These are phyloP conservation scores for Meteorus sp. DNA, from an alignment of 1,140 invertebrate species.

Conservation along the genomic window DNA sequence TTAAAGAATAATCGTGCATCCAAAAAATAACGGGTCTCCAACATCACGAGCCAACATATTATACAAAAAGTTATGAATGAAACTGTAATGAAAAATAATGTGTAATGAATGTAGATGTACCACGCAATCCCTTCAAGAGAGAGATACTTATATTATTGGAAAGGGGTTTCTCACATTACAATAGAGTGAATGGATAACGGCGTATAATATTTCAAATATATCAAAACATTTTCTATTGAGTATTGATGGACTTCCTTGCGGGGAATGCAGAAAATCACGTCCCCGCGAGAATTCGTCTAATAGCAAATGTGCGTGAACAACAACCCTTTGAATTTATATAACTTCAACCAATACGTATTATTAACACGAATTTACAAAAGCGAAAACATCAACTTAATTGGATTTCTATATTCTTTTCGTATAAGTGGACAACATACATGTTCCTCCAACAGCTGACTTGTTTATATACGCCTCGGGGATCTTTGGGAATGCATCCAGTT, in stretches of 20 bases:
- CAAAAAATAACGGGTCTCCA: conserved; percentile 83
- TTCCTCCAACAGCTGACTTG: conserved; percentile 79
- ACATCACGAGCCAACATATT: conserved; percentile 78
- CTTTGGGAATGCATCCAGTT: conserved; percentile 90
- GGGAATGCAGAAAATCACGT: too few species aligned
- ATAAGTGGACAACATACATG: conserved; percentile 63
- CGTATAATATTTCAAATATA: background rate
- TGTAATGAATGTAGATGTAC: too few species aligned
- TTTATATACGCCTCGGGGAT: conserved; percentile 82
- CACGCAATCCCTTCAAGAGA: background rate
- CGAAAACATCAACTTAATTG: background rate
- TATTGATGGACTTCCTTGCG: too few species aligned
- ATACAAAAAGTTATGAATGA: conserved; percentile 79
- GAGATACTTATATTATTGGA: background rate
- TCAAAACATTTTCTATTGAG: too few species aligned
- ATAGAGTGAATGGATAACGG: too few species aligned
- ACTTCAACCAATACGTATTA: too few species aligned
- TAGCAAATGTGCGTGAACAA: too few species aligned
- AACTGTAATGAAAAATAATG: conserved; percentile 65
- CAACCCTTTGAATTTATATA: too few species aligned
- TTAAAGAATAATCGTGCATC: conserved; percentile 82
- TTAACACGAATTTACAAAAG: background rate
- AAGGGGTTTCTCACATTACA: too few species aligned
- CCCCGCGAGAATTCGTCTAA: too few species aligned
- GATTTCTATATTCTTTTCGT: too few species aligned